These are phyloP conservation scores for Scaptomyza cyrtandrae DNA, from an alignment of 2,888 invertebrate genomes.

Conservation along the genomic window DNA sequence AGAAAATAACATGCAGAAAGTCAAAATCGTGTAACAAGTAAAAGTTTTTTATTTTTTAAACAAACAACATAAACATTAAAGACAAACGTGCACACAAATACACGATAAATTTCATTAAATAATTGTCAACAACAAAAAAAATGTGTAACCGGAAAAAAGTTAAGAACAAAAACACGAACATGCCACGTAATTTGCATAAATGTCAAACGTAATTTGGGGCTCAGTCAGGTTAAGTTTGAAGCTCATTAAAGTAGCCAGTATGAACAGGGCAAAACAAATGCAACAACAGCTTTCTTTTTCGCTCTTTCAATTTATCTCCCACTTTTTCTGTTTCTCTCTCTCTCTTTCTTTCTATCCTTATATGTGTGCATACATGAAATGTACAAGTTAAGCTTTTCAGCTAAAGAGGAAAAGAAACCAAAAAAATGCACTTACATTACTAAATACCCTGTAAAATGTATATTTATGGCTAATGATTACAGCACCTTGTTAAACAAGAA, in stretches of 20 bases:
- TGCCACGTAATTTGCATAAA: constrained; percentile 50
- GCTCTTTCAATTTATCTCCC: too few species aligned
- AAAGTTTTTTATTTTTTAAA: background rate
- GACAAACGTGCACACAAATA: constrained; percentile 8
- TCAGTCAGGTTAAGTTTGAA: constrained; percentile 46
- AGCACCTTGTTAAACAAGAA: too few species aligned
- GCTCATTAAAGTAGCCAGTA: constrained; percentile 63
- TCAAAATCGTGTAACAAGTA: background rate
- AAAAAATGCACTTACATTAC: constrained; percentile 15
- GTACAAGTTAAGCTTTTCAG: constrained; percentile 47
- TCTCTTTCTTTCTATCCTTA: background rate
- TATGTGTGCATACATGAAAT: constrained; percentile 34
- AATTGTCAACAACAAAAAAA: constrained; percentile 21
- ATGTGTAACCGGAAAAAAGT: background rate
- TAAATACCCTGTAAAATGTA: constrained; percentile 25
- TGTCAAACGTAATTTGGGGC: constrained; percentile 54
- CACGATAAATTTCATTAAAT: constrained; percentile 47
- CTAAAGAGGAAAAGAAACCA: constrained; percentile 19
- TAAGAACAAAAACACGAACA: constrained; percentile 10
- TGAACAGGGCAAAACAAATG: constrained; percentile 24
- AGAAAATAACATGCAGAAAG: background rate
- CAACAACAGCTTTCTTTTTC: constrained; percentile 19
- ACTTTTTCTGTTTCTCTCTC: background rate
- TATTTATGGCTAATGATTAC: background rate
- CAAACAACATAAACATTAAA: constrained; percentile 4